Percentiles rank a stretch among this genome's conserved stretches.
Conservation (phyloP, 2,113 vertebrate species). For the Macroglossus sobrinus region DNA sequence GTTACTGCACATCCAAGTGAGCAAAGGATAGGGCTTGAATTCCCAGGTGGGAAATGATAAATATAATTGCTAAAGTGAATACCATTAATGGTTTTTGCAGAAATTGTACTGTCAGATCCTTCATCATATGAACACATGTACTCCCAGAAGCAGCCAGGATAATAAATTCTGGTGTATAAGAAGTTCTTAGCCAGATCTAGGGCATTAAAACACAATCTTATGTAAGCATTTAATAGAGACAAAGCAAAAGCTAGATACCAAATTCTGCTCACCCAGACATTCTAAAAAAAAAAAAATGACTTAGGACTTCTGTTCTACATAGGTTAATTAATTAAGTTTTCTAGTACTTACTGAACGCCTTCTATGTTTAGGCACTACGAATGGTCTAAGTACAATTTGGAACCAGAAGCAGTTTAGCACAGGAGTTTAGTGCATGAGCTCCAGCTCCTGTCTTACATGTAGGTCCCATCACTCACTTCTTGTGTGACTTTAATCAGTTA, state of each 20-base stretch:
- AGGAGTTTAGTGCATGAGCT: neutral
- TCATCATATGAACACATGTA: slow-evolving; percentile 31
- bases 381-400: neutral
- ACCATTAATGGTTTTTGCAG: slow-evolving; percentile 72
- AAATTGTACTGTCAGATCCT: slow-evolving; percentile 43
- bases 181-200: neutral
- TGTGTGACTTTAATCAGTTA: neutral
- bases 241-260: slow-evolving; percentile 28
- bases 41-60: slow-evolving; percentile 65
- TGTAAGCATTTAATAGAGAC: neutral
- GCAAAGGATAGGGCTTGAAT: slow-evolving; percentile 16
- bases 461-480: neutral
- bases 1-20: slow-evolving; percentile 41
- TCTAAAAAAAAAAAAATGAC: neutral
- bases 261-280: neutral
- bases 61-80: slow-evolving; percentile 63
- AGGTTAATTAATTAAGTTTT: neutral
- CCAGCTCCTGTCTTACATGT: neutral
- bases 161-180: slow-evolving; percentile 41
- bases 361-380: neutral
- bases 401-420: neutral
- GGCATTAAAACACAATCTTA: slow-evolving; percentile 10
- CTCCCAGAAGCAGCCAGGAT: slow-evolving; percentile 31
- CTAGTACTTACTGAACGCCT: neutral
- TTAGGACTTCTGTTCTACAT: neutral